Base-by-base conservation (phyloP, 2,113 vertebrate genomes). In the Thermophis baileyi region DNA sequence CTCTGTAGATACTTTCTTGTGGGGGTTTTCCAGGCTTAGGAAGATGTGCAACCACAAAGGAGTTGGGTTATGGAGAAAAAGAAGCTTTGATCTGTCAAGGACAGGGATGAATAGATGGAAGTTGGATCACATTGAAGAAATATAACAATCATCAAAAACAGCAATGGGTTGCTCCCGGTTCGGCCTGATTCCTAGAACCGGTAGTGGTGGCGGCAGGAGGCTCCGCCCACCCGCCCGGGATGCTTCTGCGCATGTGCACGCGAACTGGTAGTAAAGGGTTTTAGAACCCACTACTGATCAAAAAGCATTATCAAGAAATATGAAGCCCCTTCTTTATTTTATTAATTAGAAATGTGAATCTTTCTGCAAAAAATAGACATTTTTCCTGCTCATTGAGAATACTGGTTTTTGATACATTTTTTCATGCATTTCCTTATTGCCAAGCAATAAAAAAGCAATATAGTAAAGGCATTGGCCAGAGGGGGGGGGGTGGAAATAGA, bases 351-450 rank as follows among this genome's bases (percentile, higher is more conserved):
- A 20, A 91, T 88, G 51, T 50, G 11, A 88, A 53, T 46, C 2
- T 14, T 44, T 81, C 69, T 85, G 53, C 50, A 87, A 95, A 57
- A 30, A 54, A 90, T n/a, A 46, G 30, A 25, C 20, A 57, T 30
- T 87, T 69, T 88, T 94, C n/a, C 57, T 90, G 87, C 89, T 91
- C 12, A 27, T 27, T 88, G 49, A 93, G 10, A 93, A 90, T n/a
- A 30, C 6, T 44, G 40, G 9, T 4, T 90, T 91, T 46, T 20
- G 24, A 92, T 94, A 92, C 90, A 93, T 89, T 60, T 87, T 90
- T 30, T 25, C 1, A 1, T 25, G 30, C 35, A 92, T 53, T 1
- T 85, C n/a, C 30, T 93, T 47, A 57, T 47, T 50, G 18, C 88
- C 88, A 85, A 47, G 4, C 51, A 60, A 93, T 92, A 69, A 90